A percentile compares a stretch with the other conserved stretches of the same genome.
These are phyloP conservation scores for Drosophila mauritiana DNA, from an alignment of 1,140 invertebrate genomes.

Conservation along the genomic window DNA sequence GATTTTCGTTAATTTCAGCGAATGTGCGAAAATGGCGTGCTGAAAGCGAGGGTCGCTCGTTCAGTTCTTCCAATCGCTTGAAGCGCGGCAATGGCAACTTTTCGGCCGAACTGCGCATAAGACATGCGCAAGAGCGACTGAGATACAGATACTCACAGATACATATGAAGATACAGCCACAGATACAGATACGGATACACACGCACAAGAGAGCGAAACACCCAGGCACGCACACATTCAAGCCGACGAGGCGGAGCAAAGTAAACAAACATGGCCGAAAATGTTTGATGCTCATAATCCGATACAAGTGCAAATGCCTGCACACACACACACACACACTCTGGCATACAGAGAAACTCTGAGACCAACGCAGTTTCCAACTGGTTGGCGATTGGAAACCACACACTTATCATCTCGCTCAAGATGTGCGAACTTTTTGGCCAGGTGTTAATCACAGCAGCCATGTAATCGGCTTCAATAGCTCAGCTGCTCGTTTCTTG, in stretches of 20 bases:
- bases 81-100: constrained; percentile 16
- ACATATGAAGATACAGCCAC: constrained; percentile 11
- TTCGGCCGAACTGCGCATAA: constrained; percentile 59
- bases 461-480: constrained; percentile 61
- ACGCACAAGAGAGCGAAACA: constrained; percentile 52
- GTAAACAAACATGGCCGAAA: constrained; percentile 85
- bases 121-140: constrained; percentile 80
- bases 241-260: constrained; percentile 81
- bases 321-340: constrained; percentile 15
- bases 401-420: constrained; percentile 8
- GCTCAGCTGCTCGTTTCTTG: constrained; percentile 47
- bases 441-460: constrained; percentile 69
- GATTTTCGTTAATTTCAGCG: constrained; percentile 66
- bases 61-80: constrained; percentile 1
- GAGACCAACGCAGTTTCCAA: constrained; percentile 51
- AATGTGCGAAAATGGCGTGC: constrained; percentile 68
- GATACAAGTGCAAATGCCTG: constrained; percentile 78
- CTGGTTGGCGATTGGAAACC: constrained; percentile 38
- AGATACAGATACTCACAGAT: constrained; percentile 57
- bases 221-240: constrained; percentile 58
- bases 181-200: constrained; percentile 36
- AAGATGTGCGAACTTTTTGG: constrained; percentile 42
- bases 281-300: constrained; percentile 83
- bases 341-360: too few species aligned
- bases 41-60: constrained; percentile 35